Evolutionary conservation across 2,113 vertebrate species (phyloP).

Genomic region (Apodemus speciosus): DNA sequence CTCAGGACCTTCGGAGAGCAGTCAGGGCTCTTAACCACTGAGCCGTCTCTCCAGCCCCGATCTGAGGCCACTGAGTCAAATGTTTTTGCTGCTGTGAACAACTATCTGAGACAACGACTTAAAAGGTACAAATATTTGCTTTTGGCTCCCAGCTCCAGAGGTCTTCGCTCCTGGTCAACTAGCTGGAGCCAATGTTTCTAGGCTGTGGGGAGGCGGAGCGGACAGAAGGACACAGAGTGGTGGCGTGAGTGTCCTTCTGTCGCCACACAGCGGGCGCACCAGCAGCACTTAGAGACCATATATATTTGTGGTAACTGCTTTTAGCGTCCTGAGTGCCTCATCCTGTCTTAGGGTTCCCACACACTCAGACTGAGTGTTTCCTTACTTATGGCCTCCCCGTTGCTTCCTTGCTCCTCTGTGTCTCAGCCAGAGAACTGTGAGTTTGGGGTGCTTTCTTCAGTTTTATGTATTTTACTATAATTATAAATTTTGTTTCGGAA

Average conservation of each 20-base stretch:
- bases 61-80: background rate
- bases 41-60: background rate
- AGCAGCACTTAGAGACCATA: background rate
- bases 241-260: background rate
- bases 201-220: too few relatives aligned
- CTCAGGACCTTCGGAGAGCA: too few relatives aligned
- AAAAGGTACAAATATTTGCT: background rate
- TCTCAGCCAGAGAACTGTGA: background rate
- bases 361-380: background rate
- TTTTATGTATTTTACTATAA: background rate
- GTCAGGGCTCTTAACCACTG: too few relatives aligned
- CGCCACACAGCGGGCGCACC: background rate
- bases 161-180: background rate
- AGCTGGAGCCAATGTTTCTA: background rate
- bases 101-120: background rate
- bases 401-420: background rate
- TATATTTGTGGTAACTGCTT: background rate
- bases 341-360: background rate
- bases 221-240: background rate
- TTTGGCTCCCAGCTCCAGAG: background rate
- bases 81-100: background rate
- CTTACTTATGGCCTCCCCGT: background rate
- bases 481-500: constrained; percentile 32
- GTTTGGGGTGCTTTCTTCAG: background rate
- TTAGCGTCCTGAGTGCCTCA: background rate